Evolutionary conservation across 1,140 invertebrate species (phyloP), one percentile per base, ranked within the genome.

Genomic region (Diorhabda elongata): DNA sequence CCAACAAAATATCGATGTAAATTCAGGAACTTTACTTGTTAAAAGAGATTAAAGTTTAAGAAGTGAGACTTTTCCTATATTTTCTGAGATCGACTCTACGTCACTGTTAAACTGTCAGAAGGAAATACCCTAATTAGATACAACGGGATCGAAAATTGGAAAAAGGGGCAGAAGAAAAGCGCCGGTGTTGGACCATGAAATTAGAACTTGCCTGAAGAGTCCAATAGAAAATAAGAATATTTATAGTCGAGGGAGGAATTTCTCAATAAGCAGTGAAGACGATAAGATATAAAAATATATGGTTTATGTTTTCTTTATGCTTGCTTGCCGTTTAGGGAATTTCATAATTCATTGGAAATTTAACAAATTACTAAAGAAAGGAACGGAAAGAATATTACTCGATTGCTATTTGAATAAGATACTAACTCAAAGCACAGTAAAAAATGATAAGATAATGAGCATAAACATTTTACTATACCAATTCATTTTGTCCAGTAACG

Each of bases 111-210:
- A 65, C 64, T 63, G 72, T 74, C 69, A 74, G 69, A 67, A 65
- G 73, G 73, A 76, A 73, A 76, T 77, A 77, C 70, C 71, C 71
- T 78, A 78, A 78, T 78, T 77, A 78, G 76, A 75, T 75, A 74
- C 74, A 72, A 71, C 6, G 73, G 72, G 70, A 73, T 73, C 68
- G 65, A 70, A 71, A 75, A 74, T 74, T 74, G 74, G 71, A 77
- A 73, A 72, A 71, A 71, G 74, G 72, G 71, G 70, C 65, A 60
- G 67, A 67, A 73, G 72, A 72, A 70, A 70, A 61, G 69, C 72
- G 72, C 70, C 73, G 70, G 75, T 76, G 76, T 76, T 71, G 71
- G 75, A 78, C 73, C 77, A 77, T 78, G 77, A 78, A 78, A 78
- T 78, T 78, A 77, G 75, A 74, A 73, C 61, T 71, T 69, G 64